Evolutionary conservation across 2,797 vertebrate species (phyloP), one percentile per base, ranked within the genome.

Genomic region (Dromococcyx pavoninus): DNA sequence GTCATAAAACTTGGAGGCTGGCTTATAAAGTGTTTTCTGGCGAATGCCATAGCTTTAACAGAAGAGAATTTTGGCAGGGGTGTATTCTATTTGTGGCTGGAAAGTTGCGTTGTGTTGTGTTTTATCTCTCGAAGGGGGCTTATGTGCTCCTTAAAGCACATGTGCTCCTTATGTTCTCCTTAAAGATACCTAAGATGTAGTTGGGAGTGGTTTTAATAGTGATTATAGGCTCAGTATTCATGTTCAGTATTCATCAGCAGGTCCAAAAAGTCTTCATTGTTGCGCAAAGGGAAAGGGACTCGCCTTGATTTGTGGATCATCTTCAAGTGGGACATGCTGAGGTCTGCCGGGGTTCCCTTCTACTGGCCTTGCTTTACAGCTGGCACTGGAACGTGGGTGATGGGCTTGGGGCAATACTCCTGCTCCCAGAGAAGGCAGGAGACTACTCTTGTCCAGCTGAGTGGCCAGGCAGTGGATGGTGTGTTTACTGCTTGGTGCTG

Each of bases 181-280:
- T 93, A 95, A 94, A 91, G 76, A 91, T 22, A 67, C 64, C 64
- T 79, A 88, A 75, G 93, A 88, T 93, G 56, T 61, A 75, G 18
- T 44, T 9, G 7, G 57, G 80, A 75, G 53, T 15, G 39, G 62
- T 67, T 88, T 84, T 88, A 65, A 65, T 28, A 37, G 83, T 62
- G 56, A 58, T 2, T 79, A 69, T 50, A 43, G 28, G 17, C 70
- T 92, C 84, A 32, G 17, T 83, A n/a, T 95, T 91, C 91, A 93
- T 46, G 35, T 46, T 75, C 37, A 73, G 22, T 9, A 2, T 79
- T 88, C 58, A 72, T 88, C 66, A 77, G 23, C 54, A 24, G 10
- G 50, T 86, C 70, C 23, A 67, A 66, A 79, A 69, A n/a, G 48
- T 70, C 37, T 54, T 70, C 82, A 65, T 33, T 79, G 75, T 79